These are phyloP conservation scores for Thermophis baileyi DNA, from an alignment of 2,113 vertebrate species.

Conservation along the genomic window DNA sequence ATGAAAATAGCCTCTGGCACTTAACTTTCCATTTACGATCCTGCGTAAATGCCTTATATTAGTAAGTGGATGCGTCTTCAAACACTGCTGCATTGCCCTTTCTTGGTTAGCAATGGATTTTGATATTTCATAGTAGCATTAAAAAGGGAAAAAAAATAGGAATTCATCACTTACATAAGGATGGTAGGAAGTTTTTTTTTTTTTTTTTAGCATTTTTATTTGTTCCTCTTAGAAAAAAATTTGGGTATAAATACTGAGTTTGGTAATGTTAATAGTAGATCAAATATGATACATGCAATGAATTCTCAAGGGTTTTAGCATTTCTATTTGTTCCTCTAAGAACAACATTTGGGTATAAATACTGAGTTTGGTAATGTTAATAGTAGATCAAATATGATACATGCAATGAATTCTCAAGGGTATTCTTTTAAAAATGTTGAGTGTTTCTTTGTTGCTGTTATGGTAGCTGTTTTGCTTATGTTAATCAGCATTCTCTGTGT, in stretches of 20 bases:
- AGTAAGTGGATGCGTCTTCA: constrained; percentile 62
- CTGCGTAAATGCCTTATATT: constrained; percentile 64
- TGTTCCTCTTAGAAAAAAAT: constrained; percentile 25
- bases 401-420: not conserved
- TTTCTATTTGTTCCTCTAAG: constrained; percentile 3
- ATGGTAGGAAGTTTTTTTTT: not conserved
- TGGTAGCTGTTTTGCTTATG: constrained; percentile 71
- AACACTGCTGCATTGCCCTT: constrained; percentile 46
- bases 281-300: not conserved
- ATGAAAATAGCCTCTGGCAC: constrained; percentile 72
- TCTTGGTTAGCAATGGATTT: constrained; percentile 46
- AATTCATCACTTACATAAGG: constrained; percentile 25
- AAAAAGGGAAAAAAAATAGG: constrained; percentile 41
- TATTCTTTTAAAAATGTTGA: constrained; percentile 19
- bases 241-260: not conserved
- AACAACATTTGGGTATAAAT: constrained; percentile 12
- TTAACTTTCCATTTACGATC: constrained; percentile 69
- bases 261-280: not conserved
- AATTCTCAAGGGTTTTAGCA: constrained; percentile 9
- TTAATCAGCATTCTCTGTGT: constrained; percentile 75
- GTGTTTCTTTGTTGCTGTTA: constrained; percentile 55
- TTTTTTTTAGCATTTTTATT: constrained; percentile 17
- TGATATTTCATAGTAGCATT: constrained; percentile 36
- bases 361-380: not conserved
- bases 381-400: constrained; percentile 7